Base-by-base conservation (phyloP, 2,888 invertebrate genomes). In the Apotomis betuletana region DNA sequence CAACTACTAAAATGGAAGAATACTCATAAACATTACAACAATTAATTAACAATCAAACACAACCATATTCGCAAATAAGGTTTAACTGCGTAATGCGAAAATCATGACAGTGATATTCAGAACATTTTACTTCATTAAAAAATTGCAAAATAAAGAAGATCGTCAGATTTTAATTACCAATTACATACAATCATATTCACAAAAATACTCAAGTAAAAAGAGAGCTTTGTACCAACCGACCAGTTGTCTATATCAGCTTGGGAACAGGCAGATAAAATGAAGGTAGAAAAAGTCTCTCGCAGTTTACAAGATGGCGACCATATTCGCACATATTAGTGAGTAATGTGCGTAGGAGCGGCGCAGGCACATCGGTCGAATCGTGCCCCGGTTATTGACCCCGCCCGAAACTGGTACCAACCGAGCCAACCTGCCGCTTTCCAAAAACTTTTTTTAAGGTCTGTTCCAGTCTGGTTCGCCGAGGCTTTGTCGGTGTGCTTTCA, bases 321-420 rank as follows among this genome's bases (percentile, higher is more conserved):
- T 59, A 72, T 72, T 72, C 72, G 72, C 72, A 62, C 67, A 67
- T 60, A 72, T 61, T 62, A 67, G 62, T 62, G 67, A 62, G 62
- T 49, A 51, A 61, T 64, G 63, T 61, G 72, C 69, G 69, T 72
- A 68, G 72, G 72, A 62, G 13, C 62, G 27, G 58, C 67, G 44
- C 69, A 46, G 52, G 51, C 65, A 38, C 67, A 60, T 58, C 51
- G 71, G 46, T 41, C 58, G 38, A 51, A 51, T 87, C 88, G 76
- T 84, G 91, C 88, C 80, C 91, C 80, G 92, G 90, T 91, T 91
- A 90, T 91, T 89, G 90, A 88, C 87, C 91, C 79, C 78, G 61
- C 80, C 74, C 77, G 81, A 84, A 86, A 86, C 87, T 82, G 82
- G 89, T 83, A 81, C 81, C 83, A 76, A 75, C 74, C 76, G 75